These are phyloP conservation scores for Hucho hucho DNA, from an alignment of 2,113 vertebrate genomes.

Conservation along the genomic window DNA sequence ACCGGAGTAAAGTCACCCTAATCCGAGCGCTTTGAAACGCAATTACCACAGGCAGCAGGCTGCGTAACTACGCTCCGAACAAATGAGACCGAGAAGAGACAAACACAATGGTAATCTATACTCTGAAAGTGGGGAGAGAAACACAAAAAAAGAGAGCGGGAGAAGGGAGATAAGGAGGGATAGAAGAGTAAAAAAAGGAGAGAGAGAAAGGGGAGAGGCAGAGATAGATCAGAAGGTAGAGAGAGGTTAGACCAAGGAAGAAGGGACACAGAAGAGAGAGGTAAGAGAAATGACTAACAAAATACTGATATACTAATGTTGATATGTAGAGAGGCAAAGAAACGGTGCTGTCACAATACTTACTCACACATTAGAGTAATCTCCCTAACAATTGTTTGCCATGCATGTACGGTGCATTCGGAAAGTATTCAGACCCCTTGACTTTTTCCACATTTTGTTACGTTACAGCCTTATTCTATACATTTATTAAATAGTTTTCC, in stretches of 20 bases:
- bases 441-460: too few relatives aligned
- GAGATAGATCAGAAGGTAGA: not conserved
- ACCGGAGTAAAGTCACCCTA: slow-evolving; percentile 36
- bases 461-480: too few relatives aligned
- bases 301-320: not conserved
- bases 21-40: slow-evolving; percentile 42
- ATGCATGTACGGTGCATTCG: not conserved
- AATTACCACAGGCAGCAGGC: slow-evolving; percentile 40
- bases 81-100: slow-evolving; percentile 34
- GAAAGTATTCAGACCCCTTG: too few relatives aligned
- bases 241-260: not conserved
- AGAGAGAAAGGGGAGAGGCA: not conserved
- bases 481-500: too few relatives aligned
- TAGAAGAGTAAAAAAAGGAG: not conserved
- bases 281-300: not conserved
- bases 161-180: not conserved
- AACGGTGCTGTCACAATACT: not conserved
- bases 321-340: not conserved
- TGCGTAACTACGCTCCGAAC: slow-evolving; percentile 17
- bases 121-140: not conserved
- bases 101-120: slow-evolving; percentile 24
- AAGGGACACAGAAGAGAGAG: not conserved
- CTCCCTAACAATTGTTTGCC: not conserved
- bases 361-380: not conserved
- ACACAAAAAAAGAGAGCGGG: not conserved